Evolutionary conservation across 2,113 vertebrate genomes (phyloP), one percentile per base, ranked within the genome.

Genomic region (Coregonus clupeaformis): DNA sequence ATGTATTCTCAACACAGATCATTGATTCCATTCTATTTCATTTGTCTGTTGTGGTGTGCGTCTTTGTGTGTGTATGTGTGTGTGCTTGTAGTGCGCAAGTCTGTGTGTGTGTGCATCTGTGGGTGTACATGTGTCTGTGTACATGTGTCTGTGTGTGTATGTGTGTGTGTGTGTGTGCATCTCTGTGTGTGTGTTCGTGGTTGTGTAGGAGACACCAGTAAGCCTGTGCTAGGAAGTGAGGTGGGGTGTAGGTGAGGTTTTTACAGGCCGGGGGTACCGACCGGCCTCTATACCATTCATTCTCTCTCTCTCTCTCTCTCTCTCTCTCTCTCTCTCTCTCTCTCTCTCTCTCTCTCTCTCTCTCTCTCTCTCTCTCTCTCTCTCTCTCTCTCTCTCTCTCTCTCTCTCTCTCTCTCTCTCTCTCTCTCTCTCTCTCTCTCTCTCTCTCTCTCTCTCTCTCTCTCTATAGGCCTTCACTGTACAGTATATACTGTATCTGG

Each of bases 201-300:
- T n/a, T 27, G 24, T 20, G 29, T 59, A 42, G 36, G 36, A 42
- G 9, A 11, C 2, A 7, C 9, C 36, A 42, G 36, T 42, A 42
- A 42, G 68, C 32, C 74, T 71, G 81, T 5, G 27, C 72, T 75
- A 16, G 71, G 36, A 69, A 60, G 64, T 52, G 76, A 30, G 36
- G 75, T 5, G 6, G 7, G 59, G 22, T 42, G 9, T 42, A 11
- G 36, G 36, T 42, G 36, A 3, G 5, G 60, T 76, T 83, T 88
- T 84, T 69, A 73, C 24, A 73, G 77, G 83, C 83, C 84, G 67
- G 75, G 32, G 82, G 80, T 42, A 42, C 36, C 36, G 80, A 83
- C 77, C 74, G 63, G 9, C 77, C 77, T 74, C 68, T 67, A 76
- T 20, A 55, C 6, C 18, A 5, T 65, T 29, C 63, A 3, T 1